Conservation (phyloP, 2,797 vertebrate genomes). For the Fistularia tabacaria region DNA sequence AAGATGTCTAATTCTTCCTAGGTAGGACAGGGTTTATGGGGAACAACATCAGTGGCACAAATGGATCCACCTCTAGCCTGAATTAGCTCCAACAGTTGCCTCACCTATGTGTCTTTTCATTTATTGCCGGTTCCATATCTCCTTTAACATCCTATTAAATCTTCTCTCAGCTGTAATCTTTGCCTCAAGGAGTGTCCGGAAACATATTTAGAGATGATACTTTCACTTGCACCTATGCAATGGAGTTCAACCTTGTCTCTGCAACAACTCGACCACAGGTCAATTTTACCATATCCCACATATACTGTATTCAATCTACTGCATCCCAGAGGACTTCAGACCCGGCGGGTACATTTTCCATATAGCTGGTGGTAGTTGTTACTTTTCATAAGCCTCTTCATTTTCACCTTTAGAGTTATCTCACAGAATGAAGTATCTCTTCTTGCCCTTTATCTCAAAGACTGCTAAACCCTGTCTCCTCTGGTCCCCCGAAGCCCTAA, state of each 20-base stretch:
- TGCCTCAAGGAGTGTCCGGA: background rate
- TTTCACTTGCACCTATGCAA: background rate
- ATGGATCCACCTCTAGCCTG: background rate
- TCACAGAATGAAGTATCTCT: conserved; percentile 5
- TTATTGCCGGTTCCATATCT: conserved; percentile 1
- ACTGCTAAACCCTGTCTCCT: background rate
- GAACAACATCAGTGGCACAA: too few species aligned
- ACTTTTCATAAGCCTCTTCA: background rate
- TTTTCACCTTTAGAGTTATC: background rate
- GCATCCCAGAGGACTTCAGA: background rate
- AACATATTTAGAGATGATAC: background rate
- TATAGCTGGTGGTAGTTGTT: background rate
- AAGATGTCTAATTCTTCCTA: too few species aligned
- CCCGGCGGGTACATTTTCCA: background rate
- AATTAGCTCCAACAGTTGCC: conserved; percentile 4
- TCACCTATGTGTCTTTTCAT: background rate
- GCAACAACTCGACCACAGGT: background rate
- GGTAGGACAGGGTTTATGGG: too few species aligned
- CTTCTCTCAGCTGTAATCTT: background rate
- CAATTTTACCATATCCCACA: background rate
- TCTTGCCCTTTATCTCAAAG: background rate
- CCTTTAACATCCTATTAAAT: conserved; percentile 1
- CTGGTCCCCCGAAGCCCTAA: background rate
- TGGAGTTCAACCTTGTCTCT: background rate
- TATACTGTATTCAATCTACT: background rate